phyloP scores from a whole-genome alignment of 2,888 invertebrate species.

The Andrena hattorfiana region DNA sequence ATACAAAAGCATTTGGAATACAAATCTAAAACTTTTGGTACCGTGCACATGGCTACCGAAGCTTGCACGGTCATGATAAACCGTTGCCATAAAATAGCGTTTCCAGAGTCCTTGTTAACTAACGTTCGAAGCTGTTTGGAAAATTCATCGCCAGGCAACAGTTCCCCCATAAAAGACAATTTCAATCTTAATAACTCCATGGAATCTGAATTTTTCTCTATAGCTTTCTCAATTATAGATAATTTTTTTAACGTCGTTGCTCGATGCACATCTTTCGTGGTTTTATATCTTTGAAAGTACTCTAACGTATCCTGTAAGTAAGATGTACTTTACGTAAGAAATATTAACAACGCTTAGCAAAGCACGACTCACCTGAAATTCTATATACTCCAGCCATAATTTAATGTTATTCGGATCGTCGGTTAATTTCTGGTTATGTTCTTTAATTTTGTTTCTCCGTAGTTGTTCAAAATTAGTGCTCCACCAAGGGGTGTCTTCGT shows the following conservation, averaged over 20 bases:
- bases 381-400: slow-evolving; percentile 88
- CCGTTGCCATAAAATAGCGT: slow-evolving; percentile 85
- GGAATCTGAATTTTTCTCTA: slow-evolving; percentile 87
- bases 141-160: slow-evolving; percentile 88
- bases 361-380: slow-evolving; percentile 85
- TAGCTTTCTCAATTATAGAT: slow-evolving; percentile 88
- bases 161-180: slow-evolving; percentile 85
- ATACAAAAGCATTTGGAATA: slow-evolving; percentile 86
- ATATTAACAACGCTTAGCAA: background rate
- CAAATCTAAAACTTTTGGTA: slow-evolving; percentile 87
- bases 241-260: slow-evolving; percentile 86
- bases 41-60: slow-evolving; percentile 88
- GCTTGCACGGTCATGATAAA: slow-evolving; percentile 86
- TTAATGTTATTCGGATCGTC: slow-evolving; percentile 86
- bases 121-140: slow-evolving; percentile 85
- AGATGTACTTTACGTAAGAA: slow-evolving; percentile 6
- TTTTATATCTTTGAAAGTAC: slow-evolving; percentile 71
- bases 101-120: slow-evolving; percentile 85
- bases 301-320: slow-evolving; percentile 66
- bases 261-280: slow-evolving; percentile 67
- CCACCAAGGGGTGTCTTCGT: slow-evolving; percentile 52
- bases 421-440: slow-evolving; percentile 86
- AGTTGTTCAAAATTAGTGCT: slow-evolving; percentile 85
- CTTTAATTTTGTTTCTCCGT: slow-evolving; percentile 85
- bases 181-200: slow-evolving; percentile 86